These are phyloP conservation scores for Margarornis squamiger DNA, from an alignment of 2,797 vertebrate genomes.

Conservation along the genomic window DNA sequence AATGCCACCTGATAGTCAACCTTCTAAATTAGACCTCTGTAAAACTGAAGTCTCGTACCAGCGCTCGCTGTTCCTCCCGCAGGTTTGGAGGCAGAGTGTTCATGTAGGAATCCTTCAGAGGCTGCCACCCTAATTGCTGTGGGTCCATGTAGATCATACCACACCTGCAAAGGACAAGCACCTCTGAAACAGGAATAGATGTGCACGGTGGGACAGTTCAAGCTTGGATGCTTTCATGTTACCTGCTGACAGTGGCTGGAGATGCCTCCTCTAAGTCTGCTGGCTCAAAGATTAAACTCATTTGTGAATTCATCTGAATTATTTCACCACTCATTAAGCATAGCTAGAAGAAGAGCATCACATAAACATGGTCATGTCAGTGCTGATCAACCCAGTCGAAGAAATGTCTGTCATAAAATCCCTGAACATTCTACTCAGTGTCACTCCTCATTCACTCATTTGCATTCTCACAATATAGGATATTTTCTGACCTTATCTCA, in stretches of 20 bases:
- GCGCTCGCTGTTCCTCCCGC: conserved; percentile 77
- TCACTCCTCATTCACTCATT: background rate
- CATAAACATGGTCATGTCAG: background rate
- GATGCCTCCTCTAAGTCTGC: conserved; percentile 93
- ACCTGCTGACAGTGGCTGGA: conserved; percentile 96
- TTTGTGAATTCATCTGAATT: conserved; percentile 94
- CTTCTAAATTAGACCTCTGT: background rate
- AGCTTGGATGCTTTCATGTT: background rate
- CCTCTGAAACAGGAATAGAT: background rate
- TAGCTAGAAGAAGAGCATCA: conserved; percentile 77
- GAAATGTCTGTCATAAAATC: background rate
- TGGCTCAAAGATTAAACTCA: conserved; percentile 94
- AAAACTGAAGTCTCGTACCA: conserved; percentile 76
- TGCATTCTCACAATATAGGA: background rate
- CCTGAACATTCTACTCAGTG: background rate
- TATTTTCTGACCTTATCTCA: background rate
- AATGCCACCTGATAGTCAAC: background rate
- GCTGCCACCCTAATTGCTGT: conserved; percentile 89
- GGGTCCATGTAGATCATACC: conserved; percentile 98
- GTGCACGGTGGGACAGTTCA: background rate
- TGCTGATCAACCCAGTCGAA: background rate
- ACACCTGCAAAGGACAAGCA: conserved; percentile 79
- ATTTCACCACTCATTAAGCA: conserved; percentile 98
- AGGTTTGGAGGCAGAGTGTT: conserved; percentile 83
- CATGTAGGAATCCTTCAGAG: conserved; percentile 92